Evolutionary conservation across 1,140 invertebrate species (phyloP), one percentile per base, ranked within the genome.

Genomic region (Ganaspis sp.): DNA sequence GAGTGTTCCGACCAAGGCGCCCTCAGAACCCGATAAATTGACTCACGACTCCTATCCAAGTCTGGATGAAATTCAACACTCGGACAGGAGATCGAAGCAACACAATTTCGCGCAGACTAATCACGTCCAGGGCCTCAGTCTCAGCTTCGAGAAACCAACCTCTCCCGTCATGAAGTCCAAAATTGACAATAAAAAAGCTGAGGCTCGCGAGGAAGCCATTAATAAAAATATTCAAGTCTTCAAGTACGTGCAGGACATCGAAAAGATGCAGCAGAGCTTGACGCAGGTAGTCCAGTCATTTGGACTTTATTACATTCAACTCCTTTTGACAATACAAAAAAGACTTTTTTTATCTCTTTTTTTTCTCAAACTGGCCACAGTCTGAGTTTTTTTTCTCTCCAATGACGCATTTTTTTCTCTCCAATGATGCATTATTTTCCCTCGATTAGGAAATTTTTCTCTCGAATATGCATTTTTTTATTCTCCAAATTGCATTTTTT

Each of bases 21-120:
- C 82, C 8, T 86, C 86, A 6, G 88, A 90, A 58, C 81, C 84
- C 21, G 85, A 88, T 19, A 86, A 90, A 81, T 80, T 85, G 70
- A 80, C 83, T 76, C 88, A 77, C 54, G 89, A 91, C 70, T 89
- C 90, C 75, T 91, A 91, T 77, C 90, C 90, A 0, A 90, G 89
- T 72, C 77, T 91, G 21, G 89, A 91, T 34, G 90, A 91, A 42
- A 76, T 87, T 19, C 90, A 91, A 40, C 89, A 90, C 9, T 83
- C 85, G 0, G 89, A 90, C 54, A 84, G 84, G 12, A 88, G 89
- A 74, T 72, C 82, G 26, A 85, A 82, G 15, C 86, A 87, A 21
- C 85, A 87, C 49, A 86, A 88, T 54, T 83, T 83, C 15, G 78
- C 75, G 0, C 74, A 80, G 17, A 45, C 75, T 9, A 83, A 87